Evolutionary conservation across 2,888 invertebrate species (phyloP), one percentile per base, ranked within the genome.

Genomic region (Crematogaster levior): DNA sequence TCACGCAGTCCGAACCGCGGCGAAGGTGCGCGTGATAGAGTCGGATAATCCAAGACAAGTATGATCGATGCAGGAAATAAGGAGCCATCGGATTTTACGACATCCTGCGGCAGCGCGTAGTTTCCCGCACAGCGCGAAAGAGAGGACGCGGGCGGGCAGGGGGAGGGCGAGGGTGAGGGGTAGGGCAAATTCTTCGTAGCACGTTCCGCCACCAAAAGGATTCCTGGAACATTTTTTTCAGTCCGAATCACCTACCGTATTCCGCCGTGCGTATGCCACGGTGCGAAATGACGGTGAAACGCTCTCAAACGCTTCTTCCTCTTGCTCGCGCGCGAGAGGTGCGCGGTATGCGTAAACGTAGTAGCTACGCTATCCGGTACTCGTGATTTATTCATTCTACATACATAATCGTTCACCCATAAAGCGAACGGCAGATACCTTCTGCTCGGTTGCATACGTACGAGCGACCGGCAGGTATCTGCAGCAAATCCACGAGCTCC

Each of bases 341-440:
- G 77, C 66, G 77, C 75, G 81, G 84, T 87, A 86, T 88, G 86
- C 90, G 90, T 88, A 81, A 88, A 85, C 84, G 89, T 81, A 79
- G 89, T 66, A 82, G 85, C 88, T 53, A 81, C 81, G 83, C 85
- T 86, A 88, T 86, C 84, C 43, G 83, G 83, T 85, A 89, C 90
- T 91, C 87, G 83, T 91, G 90, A 91, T 91, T 91, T 91, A 91
- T 91, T 91, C 91, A 91, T 91, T 89, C 84, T 79, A 86, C 89
- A 85, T 88, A 89, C 90, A 86, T 88, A 91, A 90, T 88, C 90
- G 88, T 87, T 91, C 90, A 90, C 87, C 88, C 91, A 91, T 91
- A 89, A 91, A 91, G 85, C 89, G 88, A 88, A 90, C 79, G 75
- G 85, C 79, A 80, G 87, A 87, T 86, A 85, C 83, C 88, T 85